Conservation (phyloP, 2,113 vertebrate species). For the Alligator sinensis region DNA sequence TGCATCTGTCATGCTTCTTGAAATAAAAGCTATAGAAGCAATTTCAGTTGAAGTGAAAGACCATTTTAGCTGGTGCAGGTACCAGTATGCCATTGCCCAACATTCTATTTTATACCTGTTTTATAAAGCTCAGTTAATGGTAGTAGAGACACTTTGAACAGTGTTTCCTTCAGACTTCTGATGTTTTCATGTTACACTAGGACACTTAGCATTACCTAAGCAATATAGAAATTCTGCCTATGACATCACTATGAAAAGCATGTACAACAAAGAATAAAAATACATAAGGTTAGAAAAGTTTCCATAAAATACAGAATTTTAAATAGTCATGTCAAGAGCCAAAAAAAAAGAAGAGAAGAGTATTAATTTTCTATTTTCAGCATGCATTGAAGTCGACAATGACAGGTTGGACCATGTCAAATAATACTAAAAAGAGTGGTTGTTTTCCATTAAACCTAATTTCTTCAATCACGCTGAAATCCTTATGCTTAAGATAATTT, state of each 20-base stretch:
- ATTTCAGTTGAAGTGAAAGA: background rate
- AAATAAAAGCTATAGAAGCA: background rate
- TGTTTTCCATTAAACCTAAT: background rate
- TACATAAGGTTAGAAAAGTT: background rate
- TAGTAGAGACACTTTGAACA: background rate
- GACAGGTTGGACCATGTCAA: background rate
- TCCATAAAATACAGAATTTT: background rate
- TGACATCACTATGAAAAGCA: background rate
- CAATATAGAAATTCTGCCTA: background rate
- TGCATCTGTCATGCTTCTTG: background rate
- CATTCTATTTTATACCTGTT: background rate
- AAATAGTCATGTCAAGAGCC: background rate
- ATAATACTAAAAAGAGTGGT: background rate
- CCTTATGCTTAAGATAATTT: background rate
- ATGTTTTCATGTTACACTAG: accelerated
- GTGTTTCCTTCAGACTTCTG: background rate
- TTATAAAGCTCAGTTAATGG: background rate
- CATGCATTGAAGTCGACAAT: background rate
- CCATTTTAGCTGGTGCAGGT: background rate
- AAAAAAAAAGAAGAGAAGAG: background rate
- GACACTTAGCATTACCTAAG: background rate
- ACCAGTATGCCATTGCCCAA: accelerated
- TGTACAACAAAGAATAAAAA: background rate
- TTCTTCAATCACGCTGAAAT: background rate
- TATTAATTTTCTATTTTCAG: background rate